Conservation (phyloP, 2,888 invertebrate genomes). For the Diplazon laetatorius region DNA sequence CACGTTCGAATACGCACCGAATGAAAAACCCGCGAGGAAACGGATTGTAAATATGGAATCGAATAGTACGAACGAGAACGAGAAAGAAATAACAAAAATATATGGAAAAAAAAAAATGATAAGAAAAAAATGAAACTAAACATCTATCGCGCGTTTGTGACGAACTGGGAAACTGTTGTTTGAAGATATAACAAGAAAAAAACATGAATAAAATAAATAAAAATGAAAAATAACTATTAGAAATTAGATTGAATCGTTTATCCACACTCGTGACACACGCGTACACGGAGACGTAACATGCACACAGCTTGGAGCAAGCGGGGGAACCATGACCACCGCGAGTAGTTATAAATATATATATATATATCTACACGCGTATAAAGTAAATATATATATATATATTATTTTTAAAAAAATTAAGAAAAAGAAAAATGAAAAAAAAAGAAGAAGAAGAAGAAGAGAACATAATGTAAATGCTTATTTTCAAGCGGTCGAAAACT, state of each 20-base stretch:
- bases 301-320: conserved; percentile 67
- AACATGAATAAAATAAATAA: too few relatives aligned
- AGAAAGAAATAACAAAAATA: not conserved
- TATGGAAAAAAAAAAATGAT: not conserved
- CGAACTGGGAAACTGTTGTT: conserved; percentile 73
- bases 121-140: conserved; percentile 47
- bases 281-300: not conserved
- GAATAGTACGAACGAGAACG: conserved; percentile 44
- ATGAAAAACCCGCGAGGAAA: conserved; percentile 13
- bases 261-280: not conserved
- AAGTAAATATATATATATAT: conserved; percentile 42
- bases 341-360: conserved; percentile 53
- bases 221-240: conserved; percentile 42
- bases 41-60: conserved; percentile 60
- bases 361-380: conserved; percentile 39
- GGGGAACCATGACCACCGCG: conserved; percentile 77
- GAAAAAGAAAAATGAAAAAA: conserved; percentile 3
- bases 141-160: conserved; percentile 68
- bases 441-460: not conserved
- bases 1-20: conserved; percentile 42
- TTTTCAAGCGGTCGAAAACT: conserved; percentile 61
- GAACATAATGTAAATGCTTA: conserved; percentile 58
- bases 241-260: conserved; percentile 37
- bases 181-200: conserved; percentile 40
- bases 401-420: conserved; percentile 25